Conservation (phyloP, 2,888 invertebrate genomes). For the Drosophila recens region DNA sequence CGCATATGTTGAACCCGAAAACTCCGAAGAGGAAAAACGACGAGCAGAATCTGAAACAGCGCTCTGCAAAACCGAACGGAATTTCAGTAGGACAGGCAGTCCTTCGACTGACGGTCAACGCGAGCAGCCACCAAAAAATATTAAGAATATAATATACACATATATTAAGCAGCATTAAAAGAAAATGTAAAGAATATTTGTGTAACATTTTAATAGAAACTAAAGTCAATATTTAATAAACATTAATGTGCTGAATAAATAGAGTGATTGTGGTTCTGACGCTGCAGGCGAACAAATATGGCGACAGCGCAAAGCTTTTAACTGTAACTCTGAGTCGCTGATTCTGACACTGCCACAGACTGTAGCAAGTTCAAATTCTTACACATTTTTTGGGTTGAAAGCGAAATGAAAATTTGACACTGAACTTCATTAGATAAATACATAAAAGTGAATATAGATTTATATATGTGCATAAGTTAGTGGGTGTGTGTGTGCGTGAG, state of each 20-base stretch:
- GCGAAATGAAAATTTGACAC: slow-evolving; percentile 73
- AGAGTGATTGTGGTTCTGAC: not conserved
- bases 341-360: slow-evolving; percentile 2
- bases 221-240: slow-evolving; percentile 40
- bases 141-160: slow-evolving; percentile 8
- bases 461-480: not conserved
- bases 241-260: slow-evolving; percentile 17
- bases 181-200: slow-evolving; percentile 9
- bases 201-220: slow-evolving; percentile 19
- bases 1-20: slow-evolving; percentile 39
- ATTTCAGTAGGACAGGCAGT: slow-evolving; percentile 85
- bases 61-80: slow-evolving; percentile 59
- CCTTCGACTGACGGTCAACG: slow-evolving; percentile 85
- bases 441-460: not conserved
- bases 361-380: slow-evolving; percentile 8
- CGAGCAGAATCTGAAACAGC: slow-evolving; percentile 44
- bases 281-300: slow-evolving; percentile 50
- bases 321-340: slow-evolving; percentile 1
- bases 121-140: slow-evolving; percentile 68
- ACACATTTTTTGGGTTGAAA: slow-evolving; percentile 42
- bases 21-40: slow-evolving; percentile 62
- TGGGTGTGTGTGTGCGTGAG: slow-evolving; percentile 9
- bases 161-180: slow-evolving; percentile 12
- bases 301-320: slow-evolving; percentile 65
- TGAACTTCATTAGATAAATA: slow-evolving; percentile 65